A percentile compares a stretch with the other conserved stretches of the same genome.
Evolutionary conservation across 2,113 vertebrate species (phyloP).

Genomic region (Phasianus colchicus): DNA sequence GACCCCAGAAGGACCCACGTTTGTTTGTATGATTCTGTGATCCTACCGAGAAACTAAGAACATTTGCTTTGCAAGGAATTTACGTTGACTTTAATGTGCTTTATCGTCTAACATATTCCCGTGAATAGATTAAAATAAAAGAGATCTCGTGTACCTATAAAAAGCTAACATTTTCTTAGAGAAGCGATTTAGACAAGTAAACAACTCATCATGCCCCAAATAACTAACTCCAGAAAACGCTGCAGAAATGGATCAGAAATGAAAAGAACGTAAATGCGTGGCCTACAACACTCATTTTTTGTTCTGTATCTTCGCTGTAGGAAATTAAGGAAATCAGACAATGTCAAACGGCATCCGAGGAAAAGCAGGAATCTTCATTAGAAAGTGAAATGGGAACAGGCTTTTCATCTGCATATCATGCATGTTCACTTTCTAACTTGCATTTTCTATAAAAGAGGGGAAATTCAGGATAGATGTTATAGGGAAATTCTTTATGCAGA

Average conservation of each 20-base stretch:
- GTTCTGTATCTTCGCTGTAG: rapidly evolving
- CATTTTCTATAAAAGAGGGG: background rate
- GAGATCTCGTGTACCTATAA: background rate
- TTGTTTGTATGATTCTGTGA: too few species aligned
- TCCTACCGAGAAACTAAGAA: background rate
- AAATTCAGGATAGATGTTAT: background rate
- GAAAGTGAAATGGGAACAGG: rapidly evolving
- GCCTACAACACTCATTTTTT: rapidly evolving
- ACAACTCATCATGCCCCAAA: background rate
- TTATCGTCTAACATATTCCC: background rate
- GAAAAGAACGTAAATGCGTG: rapidly evolving
- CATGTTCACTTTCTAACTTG: rapidly evolving
- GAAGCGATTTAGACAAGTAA: background rate
- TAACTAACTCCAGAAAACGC: background rate
- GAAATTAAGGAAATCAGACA: background rate
- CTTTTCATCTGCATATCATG: rapidly evolving
- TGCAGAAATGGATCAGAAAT: background rate
- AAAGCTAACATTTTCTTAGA: background rate
- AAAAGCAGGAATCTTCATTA: background rate
- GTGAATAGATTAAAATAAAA: background rate
- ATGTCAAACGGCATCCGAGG: rapidly evolving
- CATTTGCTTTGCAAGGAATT: background rate
- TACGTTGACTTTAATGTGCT: background rate
- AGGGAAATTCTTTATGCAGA: background rate
- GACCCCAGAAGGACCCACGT: too few species aligned